Percentiles rank a stretch among this genome's conserved stretches.
Conservation (phyloP, 1,140 invertebrate genomes). For the Temnothorax longispinosus region DNA sequence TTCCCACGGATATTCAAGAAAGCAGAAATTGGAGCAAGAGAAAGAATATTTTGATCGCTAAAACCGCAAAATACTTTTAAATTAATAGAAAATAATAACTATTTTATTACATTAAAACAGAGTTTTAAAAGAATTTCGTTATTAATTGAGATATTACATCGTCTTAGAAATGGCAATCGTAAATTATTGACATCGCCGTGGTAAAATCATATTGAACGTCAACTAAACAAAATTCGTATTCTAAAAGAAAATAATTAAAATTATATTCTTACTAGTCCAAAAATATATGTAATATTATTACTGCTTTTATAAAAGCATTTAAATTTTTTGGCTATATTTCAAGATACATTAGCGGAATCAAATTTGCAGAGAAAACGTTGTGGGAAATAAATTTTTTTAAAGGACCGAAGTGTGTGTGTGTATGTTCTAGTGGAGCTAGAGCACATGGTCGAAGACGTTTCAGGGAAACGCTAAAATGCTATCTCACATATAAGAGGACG, state of each 20-base stretch:
- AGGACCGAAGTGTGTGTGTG: neutral
- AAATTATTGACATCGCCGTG: neutral
- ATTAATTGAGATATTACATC: neutral
- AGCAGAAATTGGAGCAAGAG: neutral
- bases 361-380: neutral
- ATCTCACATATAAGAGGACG: neutral
- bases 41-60: neutral
- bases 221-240: too few species aligned
- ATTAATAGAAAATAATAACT: neutral
- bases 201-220: too few species aligned
- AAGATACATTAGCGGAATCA: neutral
- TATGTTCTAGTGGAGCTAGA: neutral
- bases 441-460: neutral
- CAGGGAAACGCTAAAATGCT: constrained; percentile 3
- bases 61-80: neutral
- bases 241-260: too few species aligned
- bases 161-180: neutral
- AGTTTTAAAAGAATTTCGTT: neutral
- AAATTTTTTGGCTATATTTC: neutral
- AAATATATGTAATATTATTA: neutral
- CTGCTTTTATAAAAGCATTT: neutral
- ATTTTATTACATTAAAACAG: neutral
- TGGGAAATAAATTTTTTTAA: neutral
- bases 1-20: neutral
- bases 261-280: neutral